Conservation (phyloP, 2,113 vertebrate genomes). For the Ursus arctos region DNA sequence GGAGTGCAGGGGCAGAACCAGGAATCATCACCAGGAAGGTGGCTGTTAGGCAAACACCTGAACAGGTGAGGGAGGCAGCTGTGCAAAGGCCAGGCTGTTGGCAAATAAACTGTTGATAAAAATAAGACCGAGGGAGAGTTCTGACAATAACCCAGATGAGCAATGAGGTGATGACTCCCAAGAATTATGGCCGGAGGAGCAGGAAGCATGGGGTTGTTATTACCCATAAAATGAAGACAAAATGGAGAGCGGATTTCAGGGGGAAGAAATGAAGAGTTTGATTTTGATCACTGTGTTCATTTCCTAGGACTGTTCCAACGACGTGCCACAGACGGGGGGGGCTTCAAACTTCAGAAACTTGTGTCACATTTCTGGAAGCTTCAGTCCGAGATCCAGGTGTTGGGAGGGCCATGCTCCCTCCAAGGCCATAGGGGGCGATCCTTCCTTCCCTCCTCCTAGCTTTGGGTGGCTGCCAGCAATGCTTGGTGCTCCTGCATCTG, state of each 20-base stretch:
- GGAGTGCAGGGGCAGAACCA: too few relatives aligned
- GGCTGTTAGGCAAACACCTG: neutral
- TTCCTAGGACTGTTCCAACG: neutral
- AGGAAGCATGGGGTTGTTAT: neutral
- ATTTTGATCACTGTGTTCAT: fast-evolving
- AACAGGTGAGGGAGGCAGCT: neutral
- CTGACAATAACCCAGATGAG: neutral
- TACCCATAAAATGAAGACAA: neutral
- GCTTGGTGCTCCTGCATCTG: fast-evolving
- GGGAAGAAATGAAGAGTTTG: neutral
- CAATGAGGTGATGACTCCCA: neutral
- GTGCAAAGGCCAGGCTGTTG: too few relatives aligned
- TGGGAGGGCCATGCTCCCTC: too few relatives aligned
- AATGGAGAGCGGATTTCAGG: neutral
- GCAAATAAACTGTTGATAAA: neutral
- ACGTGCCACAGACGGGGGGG: fast-evolving
- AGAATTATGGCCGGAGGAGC: neutral
- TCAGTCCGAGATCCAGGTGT: neutral
- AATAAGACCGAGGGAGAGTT: neutral
- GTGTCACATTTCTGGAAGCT: neutral
- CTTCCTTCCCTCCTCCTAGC: neutral
- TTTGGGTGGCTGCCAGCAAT: neutral
- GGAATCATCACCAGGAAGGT: neutral
- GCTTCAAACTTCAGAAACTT: too few relatives aligned
- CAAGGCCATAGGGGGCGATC: neutral